Base-by-base conservation (phyloP, 2,888 invertebrate species). In the Acleris holmiana region DNA sequence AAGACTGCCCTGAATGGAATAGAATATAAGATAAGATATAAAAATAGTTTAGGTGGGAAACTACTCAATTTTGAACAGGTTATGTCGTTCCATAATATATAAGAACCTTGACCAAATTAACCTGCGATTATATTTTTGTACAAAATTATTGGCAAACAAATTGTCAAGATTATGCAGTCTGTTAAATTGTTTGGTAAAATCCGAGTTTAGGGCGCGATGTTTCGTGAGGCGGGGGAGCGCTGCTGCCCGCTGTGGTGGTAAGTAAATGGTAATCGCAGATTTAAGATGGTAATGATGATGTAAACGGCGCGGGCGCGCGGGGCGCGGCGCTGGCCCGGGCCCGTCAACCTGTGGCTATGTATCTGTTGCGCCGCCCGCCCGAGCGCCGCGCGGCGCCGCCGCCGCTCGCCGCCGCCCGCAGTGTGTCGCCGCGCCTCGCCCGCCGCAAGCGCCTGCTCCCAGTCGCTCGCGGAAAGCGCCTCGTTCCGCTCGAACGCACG, bases 301-400 rank as follows among this genome's bases (percentile, higher is more conserved):
- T 88, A 89, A 88, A 89, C 77, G 82, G 82, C 71, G 75, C 70
- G 71, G 69, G 70, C 72, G 74, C 67, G 68, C 56, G 69, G 73
- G 76, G 69, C 53, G 61, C 66, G 66, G 65, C 29, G 64, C 74
- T 77, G 81, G 79, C 85, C 88, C 87, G 86, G 88, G 86, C 87
- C 88, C 83, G 84, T 85, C 88, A 88, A 92, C 91, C 91, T 92
- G 91, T 91, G 82, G 91, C 91, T 71, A 70, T 89, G 87, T 89
- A 89, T 89, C 91, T 91, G 91, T 91, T 91, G 91, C 91, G 89
- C 85, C 81, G 83, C 83, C 85, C 83, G 82, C 79, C 79, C 78
- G 78, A 77, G 74, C 72, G 68, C 66, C 73, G 72, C 23, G 58
- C 63, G 80, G 82, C 83, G 83, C 72, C 71, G 73, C 68, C 74